Conservation (phyloP, 2,113 vertebrate species). For the Dermatemys mawii region DNA sequence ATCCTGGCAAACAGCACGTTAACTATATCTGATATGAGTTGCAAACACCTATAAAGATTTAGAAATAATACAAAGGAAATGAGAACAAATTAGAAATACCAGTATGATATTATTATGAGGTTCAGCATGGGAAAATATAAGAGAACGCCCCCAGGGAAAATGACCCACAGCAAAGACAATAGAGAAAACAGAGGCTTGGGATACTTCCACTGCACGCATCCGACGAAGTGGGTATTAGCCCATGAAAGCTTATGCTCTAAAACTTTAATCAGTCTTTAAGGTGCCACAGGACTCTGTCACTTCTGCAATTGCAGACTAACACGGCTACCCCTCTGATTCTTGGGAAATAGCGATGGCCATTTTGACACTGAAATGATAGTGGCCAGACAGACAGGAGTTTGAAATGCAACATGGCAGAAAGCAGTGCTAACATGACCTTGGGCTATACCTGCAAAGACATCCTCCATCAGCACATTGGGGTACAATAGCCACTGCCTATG, state of each 20-base stretch:
- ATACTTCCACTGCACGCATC: too few relatives aligned
- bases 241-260: too few relatives aligned
- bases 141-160: constrained; percentile 25
- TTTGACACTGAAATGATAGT: background rate
- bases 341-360: constrained; percentile 32
- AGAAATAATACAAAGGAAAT: background rate
- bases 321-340: too few relatives aligned
- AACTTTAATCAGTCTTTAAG: too few relatives aligned
- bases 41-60: background rate
- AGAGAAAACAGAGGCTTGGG: constrained; percentile 47
- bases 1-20: background rate
- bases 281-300: too few relatives aligned
- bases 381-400: background rate
- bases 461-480: background rate
- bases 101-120: constrained; percentile 40
- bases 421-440: background rate
- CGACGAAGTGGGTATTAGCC: too few relatives aligned
- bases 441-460: background rate
- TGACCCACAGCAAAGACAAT: constrained; percentile 15
- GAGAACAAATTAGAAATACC: background rate
- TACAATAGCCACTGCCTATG: background rate
- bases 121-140: constrained; percentile 38
- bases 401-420: background rate
- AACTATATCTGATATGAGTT: background rate
- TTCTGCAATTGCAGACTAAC: too few relatives aligned